A percentile compares a stretch with the other conserved stretches of the same genome.
Conservation (phyloP, 2,888 invertebrate species). For the Cryptophagus acutangulus region DNA sequence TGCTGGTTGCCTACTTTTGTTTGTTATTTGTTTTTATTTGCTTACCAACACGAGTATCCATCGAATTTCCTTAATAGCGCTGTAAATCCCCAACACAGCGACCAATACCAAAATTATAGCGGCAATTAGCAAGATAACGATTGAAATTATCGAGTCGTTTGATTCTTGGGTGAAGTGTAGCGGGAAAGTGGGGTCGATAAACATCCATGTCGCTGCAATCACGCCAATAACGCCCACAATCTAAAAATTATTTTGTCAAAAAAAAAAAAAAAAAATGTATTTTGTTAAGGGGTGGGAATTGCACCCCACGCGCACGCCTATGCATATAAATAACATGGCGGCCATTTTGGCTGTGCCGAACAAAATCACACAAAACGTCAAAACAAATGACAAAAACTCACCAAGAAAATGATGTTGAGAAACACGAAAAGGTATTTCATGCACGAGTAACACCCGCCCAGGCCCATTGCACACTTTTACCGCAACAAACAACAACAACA, state of each 20-base stretch:
- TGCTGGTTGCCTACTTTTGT: not conserved
- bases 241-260: slow-evolving; percentile 50
- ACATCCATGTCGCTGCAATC: slow-evolving; percentile 70
- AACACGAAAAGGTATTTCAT: slow-evolving; percentile 68
- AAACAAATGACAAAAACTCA: slow-evolving; percentile 48
- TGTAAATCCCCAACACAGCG: slow-evolving; percentile 78
- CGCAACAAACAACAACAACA: no score
- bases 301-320: not conserved
- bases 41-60: slow-evolving; percentile 72
- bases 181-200: slow-evolving; percentile 69
- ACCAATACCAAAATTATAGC: slow-evolving; percentile 70
- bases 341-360: not conserved
- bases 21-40: slow-evolving; percentile 19
- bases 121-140: slow-evolving; percentile 67
- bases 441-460: slow-evolving; percentile 65
- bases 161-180: slow-evolving; percentile 63
- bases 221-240: slow-evolving; percentile 65
- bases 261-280: not conserved
- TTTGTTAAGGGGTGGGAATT: slow-evolving; percentile 9
- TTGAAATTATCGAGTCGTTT: slow-evolving; percentile 61
- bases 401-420: slow-evolving; percentile 70
- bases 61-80: slow-evolving; percentile 70
- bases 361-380: not conserved
- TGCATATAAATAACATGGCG: slow-evolving; percentile 2
- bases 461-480: slow-evolving; percentile 51